Evolutionary conservation across 2,113 vertebrate species (phyloP).

Genomic region (Calyptomena viridis): DNA sequence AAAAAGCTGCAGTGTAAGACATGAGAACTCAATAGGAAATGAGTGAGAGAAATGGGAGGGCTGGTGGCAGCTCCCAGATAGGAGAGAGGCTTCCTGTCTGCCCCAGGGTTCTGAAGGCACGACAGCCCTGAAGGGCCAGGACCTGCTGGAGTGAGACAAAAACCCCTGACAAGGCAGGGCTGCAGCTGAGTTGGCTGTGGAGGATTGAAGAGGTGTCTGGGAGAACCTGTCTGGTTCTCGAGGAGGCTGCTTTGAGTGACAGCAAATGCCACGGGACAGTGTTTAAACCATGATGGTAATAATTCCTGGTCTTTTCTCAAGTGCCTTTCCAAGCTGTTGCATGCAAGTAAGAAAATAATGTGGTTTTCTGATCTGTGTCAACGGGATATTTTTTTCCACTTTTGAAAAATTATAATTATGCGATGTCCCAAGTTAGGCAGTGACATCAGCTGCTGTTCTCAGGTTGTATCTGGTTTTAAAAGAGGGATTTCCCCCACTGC

Average conservation of each 20-base stretch:
- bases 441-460: not conserved
- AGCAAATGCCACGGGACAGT: not conserved
- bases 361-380: not conserved
- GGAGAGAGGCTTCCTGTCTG: conserved; percentile 33
- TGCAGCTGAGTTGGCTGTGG: not conserved
- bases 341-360: not conserved
- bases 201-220: not conserved
- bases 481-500: not conserved
- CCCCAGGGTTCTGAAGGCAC: not conserved
- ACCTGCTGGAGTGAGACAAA: not conserved
- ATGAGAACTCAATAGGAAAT: conserved; percentile 28
- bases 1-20: conserved; percentile 54
- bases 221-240: not conserved
- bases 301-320: not conserved
- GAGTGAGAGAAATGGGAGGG: conserved; percentile 10
- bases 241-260: not conserved
- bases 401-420: not conserved
- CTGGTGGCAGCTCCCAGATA: conserved; percentile 28
- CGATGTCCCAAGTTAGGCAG: not conserved
- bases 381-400: not conserved
- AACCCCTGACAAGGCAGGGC: not conserved
- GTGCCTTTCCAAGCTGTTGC: not conserved
- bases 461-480: not conserved
- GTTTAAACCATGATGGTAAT: fast-evolving
- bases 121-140: not conserved